Evolutionary conservation across 2,888 invertebrate species (phyloP), one percentile per base, ranked within the genome.

Genomic region (Microctonus hyperodae): DNA sequence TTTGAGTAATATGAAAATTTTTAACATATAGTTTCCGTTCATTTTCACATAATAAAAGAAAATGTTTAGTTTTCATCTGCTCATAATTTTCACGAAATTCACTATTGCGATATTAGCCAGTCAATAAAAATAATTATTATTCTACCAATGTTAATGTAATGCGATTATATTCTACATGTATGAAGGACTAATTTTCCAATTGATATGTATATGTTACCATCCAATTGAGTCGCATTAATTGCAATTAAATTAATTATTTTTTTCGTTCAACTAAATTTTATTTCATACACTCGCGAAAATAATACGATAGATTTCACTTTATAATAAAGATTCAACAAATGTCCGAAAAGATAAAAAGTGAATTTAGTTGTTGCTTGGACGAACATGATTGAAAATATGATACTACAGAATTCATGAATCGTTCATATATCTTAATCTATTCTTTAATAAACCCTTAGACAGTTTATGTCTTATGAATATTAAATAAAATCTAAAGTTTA

Each of bases 401-500:
- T 16, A n/a, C 5, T 1, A 44, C n/a, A 16, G 1, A 7, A 28
- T 28, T 28, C 4, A 7, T 5, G 28, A 28, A 28, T 28, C 28
- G 5, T 28, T 28, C 28, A 16, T 16, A 16, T n/a, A 16, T 1
- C 44, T 44, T 44, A 16, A 44, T 44, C n/a, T n/a, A 16, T 16
- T 7, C 7, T 44, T 44, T 16, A 44, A 44, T 44, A 44, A 44
- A 44, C 6, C n/a, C n/a, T n/a, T 16, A 16, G 7, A 44, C 44
- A n/a, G n/a, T 44, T 44, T 44, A 44, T 6, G 25, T 25, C n/a
- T 0, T 48, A 51, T 16, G 44, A 51, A 23, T 51, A 16, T 35
- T 1, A 57, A 55, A 56, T 56, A 37, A 58, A 33, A 57, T 35
- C 23, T 13, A 58, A 53, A 55, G 20, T 65, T 53, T 44, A 65